These are phyloP conservation scores for Leptinotarsa peninsularis DNA, from an alignment of 2,888 invertebrate genomes.

Conservation along the genomic window DNA sequence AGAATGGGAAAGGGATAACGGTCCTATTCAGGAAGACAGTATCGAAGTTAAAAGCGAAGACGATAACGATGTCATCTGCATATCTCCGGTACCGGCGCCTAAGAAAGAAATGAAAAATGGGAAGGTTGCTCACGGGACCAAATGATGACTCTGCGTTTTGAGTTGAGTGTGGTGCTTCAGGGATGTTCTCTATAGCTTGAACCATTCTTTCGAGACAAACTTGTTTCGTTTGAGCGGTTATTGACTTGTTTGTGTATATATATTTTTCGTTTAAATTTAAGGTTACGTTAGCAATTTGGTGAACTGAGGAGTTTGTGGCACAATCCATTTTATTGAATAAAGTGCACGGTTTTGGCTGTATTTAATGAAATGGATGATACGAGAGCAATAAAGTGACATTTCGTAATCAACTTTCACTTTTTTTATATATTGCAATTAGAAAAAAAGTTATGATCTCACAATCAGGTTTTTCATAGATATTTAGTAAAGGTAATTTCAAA, in stretches of 20 bases:
- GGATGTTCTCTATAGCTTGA: neutral
- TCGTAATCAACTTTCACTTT: neutral
- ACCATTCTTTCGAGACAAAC: neutral
- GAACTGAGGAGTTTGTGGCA: too few species aligned
- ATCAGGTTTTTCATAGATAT: neutral
- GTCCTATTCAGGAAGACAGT: slow-evolving; percentile 63
- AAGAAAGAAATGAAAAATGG: slow-evolving; percentile 60
- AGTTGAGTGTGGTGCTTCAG: slow-evolving; percentile 15
- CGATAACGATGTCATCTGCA: slow-evolving; percentile 64
- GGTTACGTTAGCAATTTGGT: neutral
- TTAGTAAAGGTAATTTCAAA: too few species aligned
- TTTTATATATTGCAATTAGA: neutral
- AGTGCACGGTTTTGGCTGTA: neutral
- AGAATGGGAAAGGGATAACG: slow-evolving; percentile 86
- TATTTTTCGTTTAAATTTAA: neutral
- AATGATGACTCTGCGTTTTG: slow-evolving; percentile 55
- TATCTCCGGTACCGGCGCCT: slow-evolving; percentile 66
- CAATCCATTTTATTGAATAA: neutral
- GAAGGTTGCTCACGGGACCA: slow-evolving; percentile 54
- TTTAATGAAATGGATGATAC: neutral
- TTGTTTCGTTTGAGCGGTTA: neutral
- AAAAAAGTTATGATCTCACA: neutral
- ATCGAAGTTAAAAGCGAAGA: slow-evolving; percentile 56
- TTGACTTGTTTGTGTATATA: neutral
- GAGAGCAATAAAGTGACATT: slow-evolving; percentile 16